Base-by-base conservation (phyloP, 2,113 vertebrate genomes). In the Urocolius indicus region DNA sequence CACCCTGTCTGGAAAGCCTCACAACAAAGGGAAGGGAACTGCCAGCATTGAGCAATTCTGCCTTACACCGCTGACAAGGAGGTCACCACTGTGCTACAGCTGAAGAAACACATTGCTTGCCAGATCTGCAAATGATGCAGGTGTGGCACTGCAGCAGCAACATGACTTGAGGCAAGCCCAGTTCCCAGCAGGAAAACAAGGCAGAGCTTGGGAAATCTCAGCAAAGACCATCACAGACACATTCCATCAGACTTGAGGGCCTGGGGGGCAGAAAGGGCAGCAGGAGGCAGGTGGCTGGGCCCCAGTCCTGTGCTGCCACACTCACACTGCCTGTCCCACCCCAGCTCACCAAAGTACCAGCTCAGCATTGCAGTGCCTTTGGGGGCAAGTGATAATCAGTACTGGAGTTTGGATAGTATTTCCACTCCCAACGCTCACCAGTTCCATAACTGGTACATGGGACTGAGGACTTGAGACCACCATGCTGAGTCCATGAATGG, bases 1-100 rank as follows among this genome's bases (percentile, higher is more conserved):
- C 67, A 13, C 3, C 4, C 16, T 62, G 19, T 3, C 18, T 0
- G 0, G 34, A 63, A 93, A 71, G 22, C 6, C 76, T 51, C 43
- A 32, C 24, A 57, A 21, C 26, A 63, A 67, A 84, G 32, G 22
- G 43, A 30, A 32, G n/a, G 45, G 16, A 63, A 29, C 7, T 0
- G 3, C 22, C 22, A 51, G 52, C 13, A 45, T 5, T 59, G 69
- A 77, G 93, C 77, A 95, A 95, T 48, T 22, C 80, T 81, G 34
- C 63, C 45, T 77, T 41, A 11, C 16, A 18, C 24, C 26, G 54
- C 34, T 1, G 3, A 27, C 24, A 16, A 11, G 36, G 38, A 68
- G 73, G 54, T 23, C 55, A 48, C 34, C 17, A 0, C 36, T 23
- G 32, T 32, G 81, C 45, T 59, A 57, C 73, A 93, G 73, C 67